Evolutionary conservation across 2,113 vertebrate species (phyloP), one percentile per base, ranked within the genome.

Genomic region (Reinhardtius hippoglossoides): DNA sequence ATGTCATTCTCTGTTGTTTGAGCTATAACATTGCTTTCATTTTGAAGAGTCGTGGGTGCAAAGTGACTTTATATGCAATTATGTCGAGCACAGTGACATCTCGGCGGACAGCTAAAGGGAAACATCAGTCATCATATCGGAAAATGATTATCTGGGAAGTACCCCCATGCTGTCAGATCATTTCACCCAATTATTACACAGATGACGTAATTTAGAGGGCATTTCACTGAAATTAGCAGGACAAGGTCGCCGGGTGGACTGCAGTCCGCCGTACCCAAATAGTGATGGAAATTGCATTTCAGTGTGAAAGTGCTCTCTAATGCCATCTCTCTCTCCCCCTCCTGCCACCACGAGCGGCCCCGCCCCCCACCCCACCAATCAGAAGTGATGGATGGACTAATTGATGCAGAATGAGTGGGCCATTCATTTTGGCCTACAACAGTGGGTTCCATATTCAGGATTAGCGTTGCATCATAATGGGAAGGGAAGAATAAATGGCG

Each of bases 341-440:
- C 15, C 79, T 76, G 66, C 79, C 65, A 66, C 68, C 57, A 57
- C 71, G 65, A 79, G 21, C 64, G 12, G 60, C 46, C 67, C 67
- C 62, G 24, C 55, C 26, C 24, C 24, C 52, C 58, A 24, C 48
- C 57, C 67, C 73, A 71, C 87, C 81, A 82, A 91, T 91, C 91
- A 88, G 71, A 73, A 75, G 65, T 94, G 92, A 94, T 94, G 91
- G 92, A 95, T 94, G 91, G 87, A 89, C 91, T 94, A 93, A 95
- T 94, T 94, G 93, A 94, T 93, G 83, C 76, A 72, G 87, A 92
- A 88, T 88, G 88, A 94, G 90, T 78, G 81, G 92, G 71, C 85
- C 90, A 90, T 94, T 93, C 86, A 91, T 92, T 93, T 91, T 79
- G 73, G 81, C 83, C 78, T 84, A 87, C 89, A 91, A 84, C 81